Evolutionary conservation across 2,888 invertebrate species (phyloP), one percentile per base, ranked within the genome.

Genomic region (Agapostemon virescens): DNA sequence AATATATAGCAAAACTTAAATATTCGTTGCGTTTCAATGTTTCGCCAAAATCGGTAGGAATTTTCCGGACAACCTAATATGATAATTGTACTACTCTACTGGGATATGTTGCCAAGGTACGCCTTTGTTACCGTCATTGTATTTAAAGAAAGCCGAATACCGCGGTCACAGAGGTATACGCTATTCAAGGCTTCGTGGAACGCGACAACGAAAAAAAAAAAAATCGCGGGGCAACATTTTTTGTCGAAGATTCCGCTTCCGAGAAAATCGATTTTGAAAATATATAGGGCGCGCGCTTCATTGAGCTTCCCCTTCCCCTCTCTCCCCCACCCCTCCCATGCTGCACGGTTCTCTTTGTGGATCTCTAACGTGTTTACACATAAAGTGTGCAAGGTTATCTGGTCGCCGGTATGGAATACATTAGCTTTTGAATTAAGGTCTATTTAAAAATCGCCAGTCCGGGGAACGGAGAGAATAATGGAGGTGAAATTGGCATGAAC

Each of bases 91-190:
- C 79, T 74, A 55, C 75, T 84, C 58, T 81, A 78, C 36, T 88
- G 89, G 85, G 82, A 86, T 58, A 74, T 82, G 71, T 81, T 83
- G 42, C 77, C 83, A 45, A 89, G 86, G 86, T 86, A 86, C 45
- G 81, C 42, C 40, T 26, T n/a, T 13, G 71, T 49, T 49, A 58
- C 30, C 45, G 69, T 11, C n/a, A 33, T 58, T n/a, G 40, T 49
- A 58, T n/a, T 7, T 20, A 7, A 67, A 58, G 42, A 33, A 30
- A 55, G 4, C 33, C 33, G 42, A 42, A 30, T 67, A 26, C 23
- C 23, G 20, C 45, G 33, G 40, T 26, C 40, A 26, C 26, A 9
- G 40, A 66, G 9, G 17, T 15, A n/a, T n/a, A 49, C 17, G 20
- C 17, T 45, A 42, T 15, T 7, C 20, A 7, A 20, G 20, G 33